A percentile compares a stretch with the other conserved stretches of the same genome.
Evolutionary conservation across 2,797 vertebrate genomes (phyloP).

Genomic region (Enteromius anoplus): DNA sequence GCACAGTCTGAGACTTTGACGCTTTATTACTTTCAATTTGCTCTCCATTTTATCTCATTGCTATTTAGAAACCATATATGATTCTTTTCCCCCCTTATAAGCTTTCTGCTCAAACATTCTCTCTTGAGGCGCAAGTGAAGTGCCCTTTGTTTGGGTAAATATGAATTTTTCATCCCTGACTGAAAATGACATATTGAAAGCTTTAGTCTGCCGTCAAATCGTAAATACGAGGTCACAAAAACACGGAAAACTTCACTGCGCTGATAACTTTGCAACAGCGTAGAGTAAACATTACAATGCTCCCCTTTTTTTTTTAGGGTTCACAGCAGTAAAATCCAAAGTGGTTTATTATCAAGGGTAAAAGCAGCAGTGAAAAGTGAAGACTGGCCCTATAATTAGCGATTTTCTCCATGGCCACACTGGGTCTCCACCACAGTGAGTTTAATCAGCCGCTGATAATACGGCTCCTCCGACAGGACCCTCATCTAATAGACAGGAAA

Average conservation of each 20-base stretch:
- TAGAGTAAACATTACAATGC: constrained; percentile 8
- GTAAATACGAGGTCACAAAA: not conserved
- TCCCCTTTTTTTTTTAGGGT: not conserved
- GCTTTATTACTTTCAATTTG: not conserved
- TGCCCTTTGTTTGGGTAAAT: constrained; percentile 20
- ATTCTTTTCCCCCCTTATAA: not conserved
- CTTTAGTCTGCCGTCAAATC: not conserved
- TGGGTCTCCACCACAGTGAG: constrained; percentile 18
- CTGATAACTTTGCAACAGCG: not conserved
- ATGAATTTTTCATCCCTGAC: not conserved
- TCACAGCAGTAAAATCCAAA: constrained; percentile 8
- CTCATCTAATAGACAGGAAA: constrained; percentile 7
- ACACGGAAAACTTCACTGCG: not conserved
- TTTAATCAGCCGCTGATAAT: constrained; percentile 37
- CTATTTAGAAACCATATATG: not conserved
- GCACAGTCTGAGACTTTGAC: not conserved
- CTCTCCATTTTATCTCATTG: not conserved
- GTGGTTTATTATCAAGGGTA: constrained; percentile 18
- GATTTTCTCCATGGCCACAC: constrained; percentile 36
- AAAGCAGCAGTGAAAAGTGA: constrained; percentile 18
- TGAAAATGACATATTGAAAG: constrained; percentile 21
- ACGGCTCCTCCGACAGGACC: not conserved
- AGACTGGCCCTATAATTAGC: constrained; percentile 23
- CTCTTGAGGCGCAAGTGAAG: constrained; percentile 1
- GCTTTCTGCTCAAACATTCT: not conserved